Percentiles rank a stretch among this genome's conserved stretches.
These are phyloP conservation scores for Antheraea assamensis DNA, from an alignment of 2,888 invertebrate species.

Conservation along the genomic window DNA sequence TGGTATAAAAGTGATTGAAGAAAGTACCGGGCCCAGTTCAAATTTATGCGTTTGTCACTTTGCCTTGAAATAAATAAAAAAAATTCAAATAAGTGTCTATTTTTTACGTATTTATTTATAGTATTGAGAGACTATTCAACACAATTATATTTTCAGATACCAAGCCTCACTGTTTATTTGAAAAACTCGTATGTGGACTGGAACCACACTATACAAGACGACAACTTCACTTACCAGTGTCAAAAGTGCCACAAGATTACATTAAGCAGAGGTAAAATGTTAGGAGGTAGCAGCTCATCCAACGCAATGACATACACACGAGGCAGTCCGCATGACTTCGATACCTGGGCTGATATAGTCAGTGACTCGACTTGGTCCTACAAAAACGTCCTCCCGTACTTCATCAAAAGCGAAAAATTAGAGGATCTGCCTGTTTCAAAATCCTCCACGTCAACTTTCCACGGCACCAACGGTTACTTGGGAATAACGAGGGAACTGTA, in stretches of 20 bases:
- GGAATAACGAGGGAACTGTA: slow-evolving; percentile 50
- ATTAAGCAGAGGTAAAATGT: slow-evolving; percentile 78
- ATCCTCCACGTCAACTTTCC: slow-evolving; percentile 37
- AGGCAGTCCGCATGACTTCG: slow-evolving; percentile 52
- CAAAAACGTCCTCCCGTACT: slow-evolving; percentile 68
- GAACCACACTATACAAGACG: slow-evolving; percentile 51
- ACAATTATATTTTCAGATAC: slow-evolving; percentile 27
- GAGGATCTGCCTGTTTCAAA: slow-evolving; percentile 32
- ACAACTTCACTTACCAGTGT: slow-evolving; percentile 52
- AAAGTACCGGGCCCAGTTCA: too few species aligned
- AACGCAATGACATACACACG: slow-evolving; percentile 79
- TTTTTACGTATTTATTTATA: too few species aligned
- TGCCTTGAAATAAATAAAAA: too few species aligned
- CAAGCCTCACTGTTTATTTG: slow-evolving; percentile 23
- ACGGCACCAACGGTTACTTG: slow-evolving; percentile 63
- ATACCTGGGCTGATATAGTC: slow-evolving; percentile 73
- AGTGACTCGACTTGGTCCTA: slow-evolving; percentile 80
- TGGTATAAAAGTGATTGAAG: too few species aligned
- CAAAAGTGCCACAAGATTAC: slow-evolving; percentile 27
- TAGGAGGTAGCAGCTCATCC: slow-evolving; percentile 79
- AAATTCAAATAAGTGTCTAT: too few species aligned
- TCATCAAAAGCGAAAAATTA: slow-evolving; percentile 70
- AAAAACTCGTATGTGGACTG: slow-evolving; percentile 33
- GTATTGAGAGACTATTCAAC: not conserved
- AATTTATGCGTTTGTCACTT: too few species aligned